Conservation (phyloP, 2,888 invertebrate genomes). For the Caenorhabditis sp. region DNA sequence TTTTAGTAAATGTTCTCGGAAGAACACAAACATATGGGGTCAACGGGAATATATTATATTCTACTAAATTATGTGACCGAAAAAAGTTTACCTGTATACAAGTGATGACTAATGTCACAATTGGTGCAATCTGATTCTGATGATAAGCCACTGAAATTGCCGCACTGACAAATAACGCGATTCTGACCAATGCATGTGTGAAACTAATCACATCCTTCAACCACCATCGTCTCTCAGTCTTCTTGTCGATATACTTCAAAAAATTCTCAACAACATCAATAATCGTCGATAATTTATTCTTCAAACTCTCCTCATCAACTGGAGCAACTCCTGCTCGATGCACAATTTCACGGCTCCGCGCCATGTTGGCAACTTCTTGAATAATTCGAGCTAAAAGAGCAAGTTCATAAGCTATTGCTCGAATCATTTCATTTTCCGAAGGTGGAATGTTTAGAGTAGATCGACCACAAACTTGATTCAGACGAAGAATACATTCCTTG, state of each 20-base stretch:
- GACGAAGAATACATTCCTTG: constrained; percentile 23
- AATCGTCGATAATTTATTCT: constrained; percentile 50
- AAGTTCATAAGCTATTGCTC: constrained; percentile 48
- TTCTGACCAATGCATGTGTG: constrained; percentile 47
- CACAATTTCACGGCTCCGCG: background rate
- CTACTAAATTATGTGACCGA: no score
- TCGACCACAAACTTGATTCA: constrained; percentile 36
- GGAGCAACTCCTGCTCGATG: background rate
- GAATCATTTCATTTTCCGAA: constrained; percentile 51
- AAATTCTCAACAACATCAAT: constrained; percentile 49
- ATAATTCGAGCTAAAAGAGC: constrained; percentile 37
- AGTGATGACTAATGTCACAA: constrained; percentile 53
- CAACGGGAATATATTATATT: no score
- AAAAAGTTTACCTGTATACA: constrained; percentile 45
- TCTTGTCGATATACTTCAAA: constrained; percentile 57
- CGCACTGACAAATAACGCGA: constrained; percentile 55
- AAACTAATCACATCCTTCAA: constrained; percentile 56
- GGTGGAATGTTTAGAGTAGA: constrained; percentile 50
- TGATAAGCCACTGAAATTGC: constrained; percentile 59
- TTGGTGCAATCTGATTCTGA: constrained; percentile 48
- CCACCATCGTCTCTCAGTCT: constrained; percentile 59
- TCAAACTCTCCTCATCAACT: constrained; percentile 38
- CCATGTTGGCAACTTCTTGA: constrained; percentile 28
- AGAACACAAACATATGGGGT: no score
- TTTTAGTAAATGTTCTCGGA: no score